These are phyloP conservation scores for Caenorhabditis remanei DNA, from an alignment of 1,140 invertebrate genomes.

Conservation along the genomic window DNA sequence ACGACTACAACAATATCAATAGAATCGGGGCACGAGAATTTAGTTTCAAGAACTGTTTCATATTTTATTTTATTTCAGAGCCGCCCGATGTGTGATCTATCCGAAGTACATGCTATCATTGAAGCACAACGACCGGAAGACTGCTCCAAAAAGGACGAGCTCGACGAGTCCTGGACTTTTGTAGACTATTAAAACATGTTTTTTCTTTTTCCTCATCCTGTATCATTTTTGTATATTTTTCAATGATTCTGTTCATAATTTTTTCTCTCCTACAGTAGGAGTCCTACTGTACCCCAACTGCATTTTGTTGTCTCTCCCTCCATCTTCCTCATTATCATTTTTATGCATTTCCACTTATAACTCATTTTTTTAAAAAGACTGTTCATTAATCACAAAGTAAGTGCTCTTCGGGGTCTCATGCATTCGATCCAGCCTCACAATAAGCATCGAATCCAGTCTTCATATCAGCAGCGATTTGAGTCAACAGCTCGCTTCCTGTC, in stretches of 20 bases:
- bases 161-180: constrained; percentile 39
- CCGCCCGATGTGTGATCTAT: constrained; percentile 28
- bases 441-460: constrained; percentile 26
- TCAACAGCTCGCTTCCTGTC: constrained; percentile 38
- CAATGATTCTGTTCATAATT: not conserved
- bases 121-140: constrained; percentile 7
- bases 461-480: constrained; percentile 22
- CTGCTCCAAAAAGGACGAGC: constrained; percentile 1
- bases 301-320: not conserved
- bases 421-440: not conserved
- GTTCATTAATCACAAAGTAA: not conserved
- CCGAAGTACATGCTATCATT: constrained; percentile 16
- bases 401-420: not conserved
- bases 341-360: not conserved
- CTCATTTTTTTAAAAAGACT: no score
- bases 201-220: not conserved
- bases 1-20: constrained; percentile 1
- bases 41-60: no score
- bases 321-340: constrained; percentile 4
- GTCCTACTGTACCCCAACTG: not conserved
- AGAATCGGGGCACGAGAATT: not conserved
- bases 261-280: not conserved
- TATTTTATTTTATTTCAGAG: not conserved
- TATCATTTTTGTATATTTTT: constrained; percentile 35
- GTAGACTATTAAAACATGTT: not conserved